These are phyloP conservation scores for Branchellion lobata DNA, from an alignment of 2,888 invertebrate species.

Conservation along the genomic window DNA sequence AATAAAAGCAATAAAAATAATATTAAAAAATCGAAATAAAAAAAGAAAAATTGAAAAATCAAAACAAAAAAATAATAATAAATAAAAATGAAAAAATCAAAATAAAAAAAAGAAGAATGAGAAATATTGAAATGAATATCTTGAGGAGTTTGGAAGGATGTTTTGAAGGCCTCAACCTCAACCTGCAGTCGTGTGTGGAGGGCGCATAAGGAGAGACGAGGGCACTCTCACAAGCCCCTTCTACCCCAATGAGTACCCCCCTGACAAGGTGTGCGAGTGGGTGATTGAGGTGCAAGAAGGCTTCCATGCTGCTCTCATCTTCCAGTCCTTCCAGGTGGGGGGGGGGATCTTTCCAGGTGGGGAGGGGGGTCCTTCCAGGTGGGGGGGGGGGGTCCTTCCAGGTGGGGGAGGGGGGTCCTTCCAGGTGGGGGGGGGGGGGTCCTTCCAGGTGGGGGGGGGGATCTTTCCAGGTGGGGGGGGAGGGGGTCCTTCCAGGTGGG, in stretches of 20 bases:
- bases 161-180: too few species aligned
- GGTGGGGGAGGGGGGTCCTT: not conserved
- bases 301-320: constrained; percentile 83
- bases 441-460: too few species aligned
- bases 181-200: constrained; percentile 83
- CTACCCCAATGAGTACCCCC: constrained; percentile 94
- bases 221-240: constrained; percentile 88
- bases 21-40: not conserved
- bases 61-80: not conserved
- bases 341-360: not conserved
- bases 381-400: not conserved
- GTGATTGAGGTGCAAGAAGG: constrained; percentile 85
- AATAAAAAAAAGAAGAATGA: not conserved
- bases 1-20: not conserved
- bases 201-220: constrained; percentile 77
- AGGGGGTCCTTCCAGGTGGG: not conserved
- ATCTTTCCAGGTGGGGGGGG: not conserved
- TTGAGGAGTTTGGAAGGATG: too few species aligned
- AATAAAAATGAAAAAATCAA: not conserved
- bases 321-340: constrained; percentile 85
- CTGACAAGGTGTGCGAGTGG: constrained; percentile 95
- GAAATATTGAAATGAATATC: too few species aligned
- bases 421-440: not conserved
- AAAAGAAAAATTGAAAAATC: not conserved
- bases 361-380: not conserved